Evolutionary conservation across 1,140 invertebrate species (phyloP).

Genomic region (Trichomalopsis sarcophagae): DNA sequence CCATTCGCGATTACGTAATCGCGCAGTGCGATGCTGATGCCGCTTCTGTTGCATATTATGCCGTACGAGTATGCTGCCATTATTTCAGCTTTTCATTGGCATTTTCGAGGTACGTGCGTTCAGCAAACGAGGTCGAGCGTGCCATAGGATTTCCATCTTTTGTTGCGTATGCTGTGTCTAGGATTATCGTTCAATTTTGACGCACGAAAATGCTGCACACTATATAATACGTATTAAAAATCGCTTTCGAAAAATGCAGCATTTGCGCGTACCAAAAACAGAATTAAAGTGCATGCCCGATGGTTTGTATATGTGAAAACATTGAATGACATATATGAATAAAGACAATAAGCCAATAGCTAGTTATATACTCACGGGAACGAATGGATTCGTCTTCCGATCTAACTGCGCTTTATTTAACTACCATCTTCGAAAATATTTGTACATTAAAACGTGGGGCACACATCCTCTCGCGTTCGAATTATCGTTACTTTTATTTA

Average conservation of each 20-base stretch:
- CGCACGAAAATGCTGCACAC: neutral
- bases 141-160: neutral
- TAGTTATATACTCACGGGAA: constrained; percentile 49
- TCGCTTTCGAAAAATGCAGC: neutral
- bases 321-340: constrained; percentile 22
- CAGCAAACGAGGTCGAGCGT: no score
- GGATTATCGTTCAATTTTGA: neutral
- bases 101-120: neutral
- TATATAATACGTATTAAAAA: neutral
- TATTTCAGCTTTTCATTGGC: neutral
- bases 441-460: constrained; percentile 74
- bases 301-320: neutral
- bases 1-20: constrained; percentile 5
- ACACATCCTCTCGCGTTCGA: constrained; percentile 67
- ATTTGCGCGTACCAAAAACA: neutral
- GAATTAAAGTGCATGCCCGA: neutral
- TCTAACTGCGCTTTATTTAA: constrained; percentile 71
- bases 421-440: constrained; percentile 73
- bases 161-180: neutral
- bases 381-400: constrained; percentile 59
- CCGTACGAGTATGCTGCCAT: neutral
- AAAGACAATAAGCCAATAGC: constrained; percentile 29
- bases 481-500: constrained; percentile 71
- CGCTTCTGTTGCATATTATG: neutral
- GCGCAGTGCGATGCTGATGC: neutral